Percentiles rank a stretch among this genome's conserved stretches.
phyloP scores from a whole-genome alignment of 2,888 invertebrate species.

The Phortica magna region DNA sequence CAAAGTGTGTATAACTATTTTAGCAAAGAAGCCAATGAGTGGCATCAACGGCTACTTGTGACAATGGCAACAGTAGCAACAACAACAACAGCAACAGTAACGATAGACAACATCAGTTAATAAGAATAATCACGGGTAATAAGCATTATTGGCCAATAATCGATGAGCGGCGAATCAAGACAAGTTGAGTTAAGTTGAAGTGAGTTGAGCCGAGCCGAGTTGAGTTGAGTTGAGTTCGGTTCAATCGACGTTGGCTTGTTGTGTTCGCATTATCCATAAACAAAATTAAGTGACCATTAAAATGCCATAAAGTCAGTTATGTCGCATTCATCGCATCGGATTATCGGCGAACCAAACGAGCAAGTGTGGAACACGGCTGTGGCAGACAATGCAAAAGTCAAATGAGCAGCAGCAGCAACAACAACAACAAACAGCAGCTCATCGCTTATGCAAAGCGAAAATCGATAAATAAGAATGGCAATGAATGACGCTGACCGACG shows the following conservation, averaged over 20 bases:
- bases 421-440: background rate
- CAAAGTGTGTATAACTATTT: slow-evolving; percentile 2
- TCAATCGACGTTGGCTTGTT: slow-evolving; percentile 59
- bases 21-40: background rate
- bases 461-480: slow-evolving; percentile 25
- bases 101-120: slow-evolving; percentile 46
- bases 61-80: background rate
- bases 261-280: slow-evolving; percentile 77
- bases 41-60: slow-evolving; percentile 17
- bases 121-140: slow-evolving; percentile 64
- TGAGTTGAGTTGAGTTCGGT: slow-evolving; percentile 13
- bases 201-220: background rate
- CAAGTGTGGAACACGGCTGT: slow-evolving; percentile 36
- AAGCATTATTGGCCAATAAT: slow-evolving; percentile 70
- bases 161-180: slow-evolving; percentile 60
- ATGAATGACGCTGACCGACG: slow-evolving; percentile 7
- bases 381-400: slow-evolving; percentile 11
- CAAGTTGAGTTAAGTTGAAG: background rate
- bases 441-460: slow-evolving; percentile 26
- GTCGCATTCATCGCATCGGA: slow-evolving; percentile 54
- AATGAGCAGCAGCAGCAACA: background rate
- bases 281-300: slow-evolving; percentile 79
- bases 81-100: background rate
- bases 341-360: slow-evolving; percentile 37
- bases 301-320: slow-evolving; percentile 78